phyloP scores from a whole-genome alignment of 2,888 invertebrate species.

The Pandemis cinnamomeana region DNA sequence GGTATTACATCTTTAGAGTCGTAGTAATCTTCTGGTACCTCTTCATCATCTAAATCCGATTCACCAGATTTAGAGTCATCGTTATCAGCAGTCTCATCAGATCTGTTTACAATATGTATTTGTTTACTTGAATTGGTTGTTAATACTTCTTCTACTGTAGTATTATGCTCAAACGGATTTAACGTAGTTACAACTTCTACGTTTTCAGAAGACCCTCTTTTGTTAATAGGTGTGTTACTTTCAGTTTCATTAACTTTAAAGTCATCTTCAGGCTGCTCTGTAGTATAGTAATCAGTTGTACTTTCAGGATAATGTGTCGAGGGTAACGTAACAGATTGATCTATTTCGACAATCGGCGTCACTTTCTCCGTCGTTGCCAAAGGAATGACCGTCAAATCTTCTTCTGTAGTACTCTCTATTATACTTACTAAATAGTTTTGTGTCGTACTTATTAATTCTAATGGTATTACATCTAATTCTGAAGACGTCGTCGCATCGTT shows the following conservation, averaged over 20 bases:
- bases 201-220: neutral
- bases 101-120: conserved; percentile 44
- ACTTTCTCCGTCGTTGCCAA: conserved; percentile 63
- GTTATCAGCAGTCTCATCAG: conserved; percentile 52
- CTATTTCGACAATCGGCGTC: conserved; percentile 57
- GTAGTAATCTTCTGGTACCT: conserved; percentile 78
- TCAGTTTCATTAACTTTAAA: conserved; percentile 34
- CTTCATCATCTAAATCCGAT: conserved; percentile 66
- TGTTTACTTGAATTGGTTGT: conserved; percentile 47
- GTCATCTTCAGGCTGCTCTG: conserved; percentile 49
- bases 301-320: conserved; percentile 58
- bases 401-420: conserved; percentile 68
- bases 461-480: conserved; percentile 69
- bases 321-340: conserved; percentile 65
- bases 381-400: conserved; percentile 75
- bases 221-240: conserved; percentile 6
- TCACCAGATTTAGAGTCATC: conserved; percentile 69
- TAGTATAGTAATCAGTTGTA: conserved; percentile 42
- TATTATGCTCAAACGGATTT: conserved; percentile 8
- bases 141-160: conserved; percentile 44
- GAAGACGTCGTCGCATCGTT: conserved; percentile 57
- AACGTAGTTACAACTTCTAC: conserved; percentile 12
- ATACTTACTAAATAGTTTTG: conserved; percentile 62
- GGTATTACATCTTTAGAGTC: conserved; percentile 75
- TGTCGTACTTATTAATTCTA: conserved; percentile 76